phyloP scores from a whole-genome alignment of 2,797 vertebrate genomes.

The Echeneis naucrates region DNA sequence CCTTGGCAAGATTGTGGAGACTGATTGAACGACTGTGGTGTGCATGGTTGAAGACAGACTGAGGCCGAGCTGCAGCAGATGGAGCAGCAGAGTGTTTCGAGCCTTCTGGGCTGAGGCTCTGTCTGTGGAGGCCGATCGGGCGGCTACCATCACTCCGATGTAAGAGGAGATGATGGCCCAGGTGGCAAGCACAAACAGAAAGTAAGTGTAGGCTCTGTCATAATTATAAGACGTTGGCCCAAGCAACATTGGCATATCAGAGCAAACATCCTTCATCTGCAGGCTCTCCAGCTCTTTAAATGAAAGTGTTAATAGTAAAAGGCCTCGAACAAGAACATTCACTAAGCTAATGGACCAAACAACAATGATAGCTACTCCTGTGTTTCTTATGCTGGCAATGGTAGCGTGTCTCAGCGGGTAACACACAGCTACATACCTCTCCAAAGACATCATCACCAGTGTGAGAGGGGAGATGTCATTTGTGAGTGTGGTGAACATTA shows the following conservation, averaged over 20 bases:
- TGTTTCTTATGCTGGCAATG: slow-evolving; percentile 68
- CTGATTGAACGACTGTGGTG: background rate
- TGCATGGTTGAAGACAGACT: slow-evolving; percentile 31
- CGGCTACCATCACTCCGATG: slow-evolving; percentile 48
- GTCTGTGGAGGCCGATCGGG: slow-evolving; percentile 56
- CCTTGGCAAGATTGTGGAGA: background rate
- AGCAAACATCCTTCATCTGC: slow-evolving; percentile 36
- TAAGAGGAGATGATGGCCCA: slow-evolving; percentile 38
- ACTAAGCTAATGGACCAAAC: slow-evolving; percentile 63
- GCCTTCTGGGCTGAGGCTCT: slow-evolving; percentile 48
- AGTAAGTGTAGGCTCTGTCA: slow-evolving; percentile 10
- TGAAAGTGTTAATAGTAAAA: slow-evolving; percentile 28
- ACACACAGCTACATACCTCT: slow-evolving; percentile 71
- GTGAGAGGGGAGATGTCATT: slow-evolving; percentile 68
- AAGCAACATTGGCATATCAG: background rate
- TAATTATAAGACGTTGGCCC: background rate
- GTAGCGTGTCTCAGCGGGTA: slow-evolving; percentile 67
- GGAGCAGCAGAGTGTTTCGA: slow-evolving; percentile 57
- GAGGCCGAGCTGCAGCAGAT: slow-evolving; percentile 62
- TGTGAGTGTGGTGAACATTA: slow-evolving; percentile 14
- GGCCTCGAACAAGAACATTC: slow-evolving; percentile 16
- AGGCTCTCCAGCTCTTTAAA: slow-evolving; percentile 21
- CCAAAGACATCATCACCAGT: slow-evolving; percentile 77
- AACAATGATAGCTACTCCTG: slow-evolving; percentile 33
- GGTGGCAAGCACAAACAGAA: slow-evolving; percentile 43